phyloP scores from a whole-genome alignment of 2,888 invertebrate species.

The Pristionchus fissidentatus region DNA sequence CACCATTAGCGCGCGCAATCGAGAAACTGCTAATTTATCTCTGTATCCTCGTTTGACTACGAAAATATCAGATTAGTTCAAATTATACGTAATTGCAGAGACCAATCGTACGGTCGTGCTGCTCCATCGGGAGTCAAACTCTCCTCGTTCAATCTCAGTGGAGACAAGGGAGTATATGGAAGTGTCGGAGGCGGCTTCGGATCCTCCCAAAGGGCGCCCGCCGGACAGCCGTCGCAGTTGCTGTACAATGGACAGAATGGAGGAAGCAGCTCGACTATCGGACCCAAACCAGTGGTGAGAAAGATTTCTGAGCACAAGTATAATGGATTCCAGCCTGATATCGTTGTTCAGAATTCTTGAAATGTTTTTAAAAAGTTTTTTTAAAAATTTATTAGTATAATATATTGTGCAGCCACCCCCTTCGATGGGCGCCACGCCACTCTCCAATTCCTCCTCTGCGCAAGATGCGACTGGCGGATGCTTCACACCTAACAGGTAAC shows the following conservation, averaged over 20 bases:
- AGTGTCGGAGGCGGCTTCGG: not conserved
- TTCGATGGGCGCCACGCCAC: not conserved
- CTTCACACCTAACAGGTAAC: conserved; percentile 45
- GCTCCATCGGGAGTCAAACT: conserved; percentile 56
- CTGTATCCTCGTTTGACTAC: too few species aligned
- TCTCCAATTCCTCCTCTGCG: conserved; percentile 33
- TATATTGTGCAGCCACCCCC: conserved; percentile 27
- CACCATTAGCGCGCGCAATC: too few species aligned
- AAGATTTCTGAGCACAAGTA: too few species aligned
- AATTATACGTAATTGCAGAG: conserved; percentile 20
- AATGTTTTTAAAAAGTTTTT: too few species aligned
- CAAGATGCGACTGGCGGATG: conserved; percentile 47
- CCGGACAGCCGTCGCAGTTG: conserved; percentile 61
- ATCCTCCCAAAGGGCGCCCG: conserved; percentile 56
- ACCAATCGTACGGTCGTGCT: conserved; percentile 7
- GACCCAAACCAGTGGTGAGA: conserved; percentile 29
- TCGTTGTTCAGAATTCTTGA: too few species aligned
- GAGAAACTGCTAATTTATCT: too few species aligned
- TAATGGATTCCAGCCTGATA: too few species aligned
- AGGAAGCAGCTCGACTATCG: not conserved
- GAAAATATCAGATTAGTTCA: too few species aligned
- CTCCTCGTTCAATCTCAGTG: conserved; percentile 57
- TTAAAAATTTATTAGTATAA: too few species aligned
- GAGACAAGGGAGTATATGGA: conserved; percentile 26
- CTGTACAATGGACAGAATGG: conserved; percentile 54